A percentile compares a stretch with the other conserved stretches of the same genome.
Evolutionary conservation across 1,140 invertebrate species (phyloP).

Genomic region (Orchesella cincta): DNA sequence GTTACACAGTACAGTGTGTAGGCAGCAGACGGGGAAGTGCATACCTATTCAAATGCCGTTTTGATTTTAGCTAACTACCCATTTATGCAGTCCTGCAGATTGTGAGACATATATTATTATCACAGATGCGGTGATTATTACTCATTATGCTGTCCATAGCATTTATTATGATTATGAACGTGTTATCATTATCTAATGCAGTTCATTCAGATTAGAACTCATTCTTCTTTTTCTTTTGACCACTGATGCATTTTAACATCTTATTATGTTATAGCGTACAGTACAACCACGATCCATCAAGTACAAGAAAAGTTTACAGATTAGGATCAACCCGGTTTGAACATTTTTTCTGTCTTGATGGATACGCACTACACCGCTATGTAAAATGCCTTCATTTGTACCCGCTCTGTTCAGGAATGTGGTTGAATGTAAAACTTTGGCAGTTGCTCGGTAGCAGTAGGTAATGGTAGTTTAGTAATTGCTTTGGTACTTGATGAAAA

Average conservation of each 20-base stretch:
- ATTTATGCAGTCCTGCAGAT: background rate
- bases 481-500: no score
- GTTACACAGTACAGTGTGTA: no score
- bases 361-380: background rate
- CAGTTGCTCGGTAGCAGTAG: no score
- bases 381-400: background rate
- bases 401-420: background rate
- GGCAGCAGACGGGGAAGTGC: no score
- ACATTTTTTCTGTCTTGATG: background rate
- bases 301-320: background rate
- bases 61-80: no score
- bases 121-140: background rate
- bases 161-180: slow-evolving; percentile 2
- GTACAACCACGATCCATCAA: background rate
- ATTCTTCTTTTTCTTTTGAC: background rate
- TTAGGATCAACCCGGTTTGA: slow-evolving; percentile 22
- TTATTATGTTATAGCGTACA: background rate
- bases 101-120: background rate
- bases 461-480: no score
- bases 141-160: background rate
- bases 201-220: background rate
- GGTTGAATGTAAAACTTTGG: no score
- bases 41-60: no score
- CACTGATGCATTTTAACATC: background rate
- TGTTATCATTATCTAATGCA: background rate